These are phyloP conservation scores for Neoscelio sp. DNA, from an alignment of 2,888 invertebrate species.

Conservation along the genomic window DNA sequence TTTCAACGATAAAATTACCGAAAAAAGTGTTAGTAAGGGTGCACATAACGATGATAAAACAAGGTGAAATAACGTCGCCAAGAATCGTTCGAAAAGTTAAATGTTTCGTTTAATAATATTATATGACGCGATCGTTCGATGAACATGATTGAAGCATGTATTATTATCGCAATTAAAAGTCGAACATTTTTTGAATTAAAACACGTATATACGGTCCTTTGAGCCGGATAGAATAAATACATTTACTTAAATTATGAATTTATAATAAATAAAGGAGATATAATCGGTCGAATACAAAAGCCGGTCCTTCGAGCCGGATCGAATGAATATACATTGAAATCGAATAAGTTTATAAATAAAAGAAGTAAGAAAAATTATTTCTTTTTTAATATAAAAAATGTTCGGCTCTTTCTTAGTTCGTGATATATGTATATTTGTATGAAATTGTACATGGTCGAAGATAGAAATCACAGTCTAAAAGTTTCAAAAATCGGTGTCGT, in stretches of 20 bases:
- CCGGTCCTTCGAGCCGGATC: too few species aligned
- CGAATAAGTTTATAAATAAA: too few species aligned
- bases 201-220: neutral
- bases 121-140: constrained; percentile 32
- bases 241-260: too few species aligned
- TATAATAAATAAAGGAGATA: too few species aligned
- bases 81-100: constrained; percentile 42
- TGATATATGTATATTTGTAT: neutral
- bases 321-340: too few species aligned
- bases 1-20: neutral
- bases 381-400: constrained; percentile 3
- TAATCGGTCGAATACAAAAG: too few species aligned
- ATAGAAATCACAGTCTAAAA: constrained; percentile 61
- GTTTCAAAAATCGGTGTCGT: constrained; percentile 26
- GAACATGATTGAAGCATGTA: constrained; percentile 17
- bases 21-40: constrained; percentile 26
- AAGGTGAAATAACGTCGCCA: constrained; percentile 11
- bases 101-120: constrained; percentile 21
- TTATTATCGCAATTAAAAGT: constrained; percentile 21
- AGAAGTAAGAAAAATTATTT: too few species aligned
- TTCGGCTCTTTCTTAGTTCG: constrained; percentile 13
- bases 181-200: constrained; percentile 5
- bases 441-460: constrained; percentile 13
- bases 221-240: neutral
- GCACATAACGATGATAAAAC: constrained; percentile 14